Base-by-base conservation (phyloP, 2,113 vertebrate genomes). In the Gyps fulvus region DNA sequence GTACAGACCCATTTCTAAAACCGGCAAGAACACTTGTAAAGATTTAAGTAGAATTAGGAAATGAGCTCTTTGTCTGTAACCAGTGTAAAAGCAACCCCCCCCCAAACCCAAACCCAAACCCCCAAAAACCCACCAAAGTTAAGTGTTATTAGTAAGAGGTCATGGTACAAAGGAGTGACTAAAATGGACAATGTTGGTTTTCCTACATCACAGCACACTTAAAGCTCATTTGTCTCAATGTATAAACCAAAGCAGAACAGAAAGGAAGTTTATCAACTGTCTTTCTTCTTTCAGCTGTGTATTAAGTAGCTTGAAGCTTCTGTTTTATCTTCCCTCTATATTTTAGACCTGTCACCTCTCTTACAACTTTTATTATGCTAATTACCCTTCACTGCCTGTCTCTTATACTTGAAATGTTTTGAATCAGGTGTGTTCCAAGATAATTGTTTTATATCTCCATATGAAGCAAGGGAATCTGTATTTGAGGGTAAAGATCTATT, bases 371-470 rank as follows among this genome's bases (percentile, higher is more conserved):
- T 52, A 12, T 74, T 92, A 78, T 93, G 78, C 54, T 90, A 85
- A 89, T 90, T 92, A 20, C 36, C 45, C n/a, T 73, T 88, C 74
- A 62, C 45, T 83, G 77, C 71, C 78, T 61, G 32, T 89, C 59
- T 92, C 32, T 92, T 58, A 63, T 17, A 66, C 47, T 90, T 87
- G 59, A 90, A 85, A 91, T 92, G 45, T 84, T 95, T 93, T 90
- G 57, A 76, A 89, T 93, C n/a, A 25, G 52, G n/a, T 62, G 17
- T 77, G 54, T 76, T 89, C 69, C 26, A 34, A 79, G 73, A 38
- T 29, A 59, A 81, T 78, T 78, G 42, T 34, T 94, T 81, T 63
- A 11, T 59, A 58, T 54, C 71, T 72, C 69, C 14, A 10, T 55
- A 52, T 45, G 70, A 91, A 87, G 36, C 70, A 67, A 76, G 65